Evolutionary conservation across 2,888 invertebrate genomes (phyloP), one percentile per base, ranked within the genome.

Genomic region (Acanthosepion pharaonis): DNA sequence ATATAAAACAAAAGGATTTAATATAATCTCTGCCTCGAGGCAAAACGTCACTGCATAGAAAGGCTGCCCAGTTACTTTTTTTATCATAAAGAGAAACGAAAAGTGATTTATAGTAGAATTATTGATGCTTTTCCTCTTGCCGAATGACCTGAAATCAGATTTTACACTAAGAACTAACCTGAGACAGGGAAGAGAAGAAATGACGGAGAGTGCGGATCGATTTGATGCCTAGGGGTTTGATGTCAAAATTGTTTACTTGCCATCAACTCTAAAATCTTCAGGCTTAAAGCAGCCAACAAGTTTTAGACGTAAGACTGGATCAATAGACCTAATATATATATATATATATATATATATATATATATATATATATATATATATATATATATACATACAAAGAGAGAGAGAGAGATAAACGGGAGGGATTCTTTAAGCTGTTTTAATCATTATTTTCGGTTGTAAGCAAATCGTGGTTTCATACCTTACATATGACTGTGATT

Each of bases 11-110:
- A 59, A 59, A 59, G 59, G 59, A 78, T 78, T 78, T 78, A 78
- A 33, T 78, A 78, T 78, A 78, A 78, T 78, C 78, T 78, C 78
- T 78, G 78, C 15, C 78, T 78, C 78, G 78, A 33, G 78, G 78
- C n/a, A 78, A 78, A 78, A 78, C 78, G 78, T 78, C 78, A 78
- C 78, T 78, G n/a, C n/a, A n/a, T n/a, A 78, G 78, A 78, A 78
- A n/a, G n/a, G 78, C 78, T 78, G 78, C 15, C 78, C 78, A n/a
- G 78, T 78, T 33, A 78, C n/a, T 78, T 78, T 78, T 64, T 78
- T 78, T 78, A n/a, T 78, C 78, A n/a, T 78, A 78, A 78, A 78
- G n/a, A 78, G 15, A 78, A 78, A 78, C n/a, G n/a, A n/a, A 78
- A 78, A 78, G 78, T 78, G 78, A 78, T 78, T 78, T n/a, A 78